Conservation (phyloP, 2,797 vertebrate genomes). For the Schizopygopsis pylzovi region DNA sequence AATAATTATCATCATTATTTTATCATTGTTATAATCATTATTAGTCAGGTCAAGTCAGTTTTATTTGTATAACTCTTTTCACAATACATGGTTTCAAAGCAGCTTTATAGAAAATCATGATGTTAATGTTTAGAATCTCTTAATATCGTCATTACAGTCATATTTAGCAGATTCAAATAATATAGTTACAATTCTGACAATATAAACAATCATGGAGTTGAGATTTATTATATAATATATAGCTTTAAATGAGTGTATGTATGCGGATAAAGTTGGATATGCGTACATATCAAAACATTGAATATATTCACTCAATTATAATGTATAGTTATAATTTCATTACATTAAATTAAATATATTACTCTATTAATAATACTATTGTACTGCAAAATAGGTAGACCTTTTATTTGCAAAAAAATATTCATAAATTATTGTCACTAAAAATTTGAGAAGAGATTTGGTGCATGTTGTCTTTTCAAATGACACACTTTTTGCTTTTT, state of each 20-base stretch:
- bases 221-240: no score
- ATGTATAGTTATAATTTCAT: no score
- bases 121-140: background rate
- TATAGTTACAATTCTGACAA: background rate
- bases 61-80: background rate
- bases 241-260: no score
- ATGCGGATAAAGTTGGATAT: no score
- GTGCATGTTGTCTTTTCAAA: background rate
- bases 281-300: background rate
- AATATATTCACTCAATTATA: background rate
- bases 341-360: background rate
- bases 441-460: background rate
- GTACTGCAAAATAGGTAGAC: background rate
- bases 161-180: background rate
- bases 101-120: background rate
- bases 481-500: background rate
- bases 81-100: background rate
- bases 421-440: background rate
- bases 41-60: background rate
- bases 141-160: background rate
- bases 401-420: background rate
- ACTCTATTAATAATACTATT: background rate
- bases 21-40: background rate
- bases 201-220: background rate
- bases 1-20: background rate